Conservation (phyloP, 2,113 vertebrate species). For the Engystomops pustulosus region DNA sequence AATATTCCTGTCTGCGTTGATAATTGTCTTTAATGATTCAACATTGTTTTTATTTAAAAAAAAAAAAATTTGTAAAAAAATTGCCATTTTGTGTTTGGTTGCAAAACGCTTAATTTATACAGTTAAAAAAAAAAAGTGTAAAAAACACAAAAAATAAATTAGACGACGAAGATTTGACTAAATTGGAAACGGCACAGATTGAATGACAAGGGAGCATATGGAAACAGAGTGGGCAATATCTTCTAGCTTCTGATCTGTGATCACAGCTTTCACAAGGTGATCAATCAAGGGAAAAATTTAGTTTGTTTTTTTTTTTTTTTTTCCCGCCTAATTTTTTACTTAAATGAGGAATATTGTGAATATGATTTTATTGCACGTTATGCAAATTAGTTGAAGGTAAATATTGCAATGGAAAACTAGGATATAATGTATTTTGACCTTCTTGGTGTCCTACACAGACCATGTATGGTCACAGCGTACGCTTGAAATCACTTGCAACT, state of each 20-base stretch:
- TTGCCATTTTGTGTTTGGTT: slow-evolving; percentile 31
- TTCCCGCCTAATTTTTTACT: neutral
- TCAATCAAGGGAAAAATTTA: neutral
- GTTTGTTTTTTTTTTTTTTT: neutral
- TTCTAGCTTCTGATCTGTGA: neutral
- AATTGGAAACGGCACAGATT: neutral
- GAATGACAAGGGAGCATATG: slow-evolving; percentile 7
- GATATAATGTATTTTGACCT: too few species aligned
- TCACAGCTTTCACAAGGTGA: neutral
- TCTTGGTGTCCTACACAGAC: too few species aligned
- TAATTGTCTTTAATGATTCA: slow-evolving; percentile 30
- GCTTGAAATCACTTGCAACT: neutral
- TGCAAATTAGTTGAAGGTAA: neutral
- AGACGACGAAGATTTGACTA: neutral
- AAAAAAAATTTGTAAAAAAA: too few species aligned
- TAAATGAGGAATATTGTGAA: neutral
- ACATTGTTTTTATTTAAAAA: slow-evolving; percentile 35
- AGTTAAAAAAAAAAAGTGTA: neutral
- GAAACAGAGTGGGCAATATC: neutral
- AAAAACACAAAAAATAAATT: neutral
- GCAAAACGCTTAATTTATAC: neutral
- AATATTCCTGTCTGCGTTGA: slow-evolving; percentile 40
- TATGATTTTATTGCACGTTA: neutral
- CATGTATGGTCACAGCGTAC: neutral
- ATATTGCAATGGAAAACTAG: too few species aligned